phyloP scores from a whole-genome alignment of 2,888 invertebrate species.

The Cephus pulcher region DNA sequence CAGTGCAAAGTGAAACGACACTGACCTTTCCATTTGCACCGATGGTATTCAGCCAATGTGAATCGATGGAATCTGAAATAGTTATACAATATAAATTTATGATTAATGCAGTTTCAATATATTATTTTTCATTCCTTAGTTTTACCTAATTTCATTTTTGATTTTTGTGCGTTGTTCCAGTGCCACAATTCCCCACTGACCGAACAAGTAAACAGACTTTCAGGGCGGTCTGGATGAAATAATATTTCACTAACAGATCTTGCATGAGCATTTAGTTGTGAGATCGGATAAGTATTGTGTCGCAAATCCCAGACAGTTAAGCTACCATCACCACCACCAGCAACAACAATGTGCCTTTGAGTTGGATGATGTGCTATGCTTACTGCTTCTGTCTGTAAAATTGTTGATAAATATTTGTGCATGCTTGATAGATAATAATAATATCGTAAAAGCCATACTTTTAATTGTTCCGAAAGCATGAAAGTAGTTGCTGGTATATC shows the following conservation, averaged over 20 bases:
- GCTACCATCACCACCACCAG: constrained; percentile 89
- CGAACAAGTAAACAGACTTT: constrained; percentile 86
- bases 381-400: constrained; percentile 75
- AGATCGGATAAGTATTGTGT: constrained; percentile 84
- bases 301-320: constrained; percentile 92
- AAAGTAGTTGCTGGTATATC: constrained; percentile 78
- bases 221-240: constrained; percentile 88
- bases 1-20: constrained; percentile 79
- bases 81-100: constrained; percentile 5
- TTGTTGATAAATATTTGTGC: neutral
- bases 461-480: constrained; percentile 76
- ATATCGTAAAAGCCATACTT: constrained; percentile 39
- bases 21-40: constrained; percentile 71
- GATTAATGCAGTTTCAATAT: neutral
- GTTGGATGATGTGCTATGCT: constrained; percentile 87
- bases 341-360: constrained; percentile 85
- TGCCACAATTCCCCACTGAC: constrained; percentile 89
- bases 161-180: constrained; percentile 75
- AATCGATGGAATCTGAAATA: constrained; percentile 54
- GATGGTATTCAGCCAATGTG: constrained; percentile 70
- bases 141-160: constrained; percentile 57
- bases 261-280: constrained; percentile 82
- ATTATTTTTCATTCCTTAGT: constrained; percentile 1
- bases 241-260: constrained; percentile 85
- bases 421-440: neutral